Evolutionary conservation across 2,888 invertebrate genomes (phyloP), one percentile per base, ranked within the genome.

Genomic region (Hartigia nigra): DNA sequence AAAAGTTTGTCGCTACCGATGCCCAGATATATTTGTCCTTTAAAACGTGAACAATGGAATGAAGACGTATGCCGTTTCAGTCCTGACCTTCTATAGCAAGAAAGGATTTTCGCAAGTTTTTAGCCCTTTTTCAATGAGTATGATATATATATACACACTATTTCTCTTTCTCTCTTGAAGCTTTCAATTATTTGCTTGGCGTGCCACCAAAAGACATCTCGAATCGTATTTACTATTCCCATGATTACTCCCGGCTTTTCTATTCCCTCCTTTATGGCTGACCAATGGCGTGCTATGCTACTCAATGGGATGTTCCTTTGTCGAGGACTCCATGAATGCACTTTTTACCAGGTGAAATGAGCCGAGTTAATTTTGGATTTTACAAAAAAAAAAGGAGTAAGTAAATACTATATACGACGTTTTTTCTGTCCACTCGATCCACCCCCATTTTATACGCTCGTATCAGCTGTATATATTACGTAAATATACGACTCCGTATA

Each of bases 141-240:
- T 23, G 23, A 23, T 14, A 39, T 39, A 36, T 37, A 55, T 39
- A 39, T 23, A 23, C 9, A 55, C 9, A 55, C 55, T 55, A 23
- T 75, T 78, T 76, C 82, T 77, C 78, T 80, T 74, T 75, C 34
- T 32, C 39, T 37, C 12, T 37, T 39, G 23, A 55, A 55, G 72
- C 69, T 81, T 69, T 12, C 82, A 88, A 88, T 88, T 82, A 88
- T 87, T 86, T 85, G 88, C 83, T 85, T 81, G 83, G 84, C 74
- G 78, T 83, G 79, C 75, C 83, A 85, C 84, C 82, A 85, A 88
- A 84, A 82, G 84, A 83, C 84, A 83, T 83, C 81, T 81, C 81
- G 84, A 87, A 88, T 90, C 87, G 87, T 90, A 90, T 90, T 90
- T 90, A 87, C 89, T 82, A 89, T 90, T 90, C 90, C 89, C 90